Percentiles rank a stretch among this genome's conserved stretches.
Evolutionary conservation across 2,888 invertebrate genomes (phyloP).

Genomic region (Cyclophora punctaria): DNA sequence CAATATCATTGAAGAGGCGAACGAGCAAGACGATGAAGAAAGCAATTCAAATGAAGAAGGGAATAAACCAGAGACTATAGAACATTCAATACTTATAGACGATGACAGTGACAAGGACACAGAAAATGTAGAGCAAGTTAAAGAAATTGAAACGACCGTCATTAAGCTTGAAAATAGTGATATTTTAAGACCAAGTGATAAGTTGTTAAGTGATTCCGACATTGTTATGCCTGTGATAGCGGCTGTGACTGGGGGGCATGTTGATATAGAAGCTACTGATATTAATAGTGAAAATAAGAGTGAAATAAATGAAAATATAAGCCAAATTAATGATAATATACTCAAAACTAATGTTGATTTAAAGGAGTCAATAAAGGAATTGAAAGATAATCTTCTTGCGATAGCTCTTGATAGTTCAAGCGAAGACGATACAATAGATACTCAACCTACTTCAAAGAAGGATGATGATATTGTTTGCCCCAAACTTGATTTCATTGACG

Average conservation of each 20-base stretch:
- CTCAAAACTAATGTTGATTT: no score
- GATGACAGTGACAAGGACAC: not conserved
- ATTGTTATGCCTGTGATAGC: no score
- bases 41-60: not conserved
- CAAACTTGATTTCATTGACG: conserved; percentile 33
- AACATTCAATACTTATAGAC: not conserved
- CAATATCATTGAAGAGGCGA: not conserved
- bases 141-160: not conserved
- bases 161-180: no score
- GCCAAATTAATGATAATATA: no score
- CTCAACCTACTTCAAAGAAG: not conserved
- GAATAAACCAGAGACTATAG: not conserved
- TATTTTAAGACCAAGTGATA: no score
- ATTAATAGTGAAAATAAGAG: no score
- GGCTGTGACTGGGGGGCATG: no score
- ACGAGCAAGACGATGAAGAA: not conserved
- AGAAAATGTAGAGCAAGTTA: not conserved
- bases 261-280: no score
- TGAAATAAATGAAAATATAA: no score
- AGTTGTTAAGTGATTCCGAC: no score
- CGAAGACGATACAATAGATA: not conserved
- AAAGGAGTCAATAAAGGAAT: no score
- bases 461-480: conserved; percentile 4
- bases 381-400: no score
- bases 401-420: not conserved